These are phyloP conservation scores for Athripsodes cinereus DNA, from an alignment of 2,888 invertebrate species.

Conservation along the genomic window DNA sequence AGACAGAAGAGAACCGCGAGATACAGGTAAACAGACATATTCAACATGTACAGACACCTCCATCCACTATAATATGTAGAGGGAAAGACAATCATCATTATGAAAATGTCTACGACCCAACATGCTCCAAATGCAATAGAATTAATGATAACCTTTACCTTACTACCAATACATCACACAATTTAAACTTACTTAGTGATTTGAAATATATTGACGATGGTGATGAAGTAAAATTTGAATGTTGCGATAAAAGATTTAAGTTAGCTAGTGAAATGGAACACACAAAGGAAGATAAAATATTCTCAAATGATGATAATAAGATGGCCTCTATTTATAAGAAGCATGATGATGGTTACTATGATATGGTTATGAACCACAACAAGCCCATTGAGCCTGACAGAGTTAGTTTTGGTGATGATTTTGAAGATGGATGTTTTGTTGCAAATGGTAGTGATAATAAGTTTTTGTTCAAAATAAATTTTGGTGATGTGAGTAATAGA, in stretches of 20 bases:
- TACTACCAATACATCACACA: too few species aligned
- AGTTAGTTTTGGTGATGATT: slow-evolving; percentile 36
- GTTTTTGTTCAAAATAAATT: slow-evolving; percentile 23
- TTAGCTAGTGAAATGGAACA: not conserved
- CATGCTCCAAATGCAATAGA: slow-evolving; percentile 9
- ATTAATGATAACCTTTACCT: too few species aligned
- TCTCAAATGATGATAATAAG: too few species aligned
- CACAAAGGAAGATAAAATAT: not conserved
- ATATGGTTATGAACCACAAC: slow-evolving; percentile 9
- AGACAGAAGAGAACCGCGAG: slow-evolving; percentile 77
- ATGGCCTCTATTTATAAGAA: not conserved
- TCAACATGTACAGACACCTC: not conserved
- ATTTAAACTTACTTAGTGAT: not conserved
- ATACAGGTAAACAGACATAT: slow-evolving; percentile 49
- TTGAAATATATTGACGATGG: not conserved
- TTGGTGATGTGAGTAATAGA: slow-evolving; percentile 23
- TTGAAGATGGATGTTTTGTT: slow-evolving; percentile 27
- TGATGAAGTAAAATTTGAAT: not conserved
- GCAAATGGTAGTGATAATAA: slow-evolving; percentile 21
- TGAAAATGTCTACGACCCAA: slow-evolving; percentile 16
- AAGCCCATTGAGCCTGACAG: slow-evolving; percentile 5
- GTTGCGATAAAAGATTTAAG: slow-evolving; percentile 6
- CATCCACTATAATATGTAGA: not conserved
- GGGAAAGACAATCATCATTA: slow-evolving; percentile 11
- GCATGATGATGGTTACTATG: slow-evolving; percentile 13